Percentiles rank a stretch among this genome's conserved stretches.
Evolutionary conservation across 2,113 vertebrate genomes (phyloP).

Genomic region (Anarhynchus alexandrinus): DNA sequence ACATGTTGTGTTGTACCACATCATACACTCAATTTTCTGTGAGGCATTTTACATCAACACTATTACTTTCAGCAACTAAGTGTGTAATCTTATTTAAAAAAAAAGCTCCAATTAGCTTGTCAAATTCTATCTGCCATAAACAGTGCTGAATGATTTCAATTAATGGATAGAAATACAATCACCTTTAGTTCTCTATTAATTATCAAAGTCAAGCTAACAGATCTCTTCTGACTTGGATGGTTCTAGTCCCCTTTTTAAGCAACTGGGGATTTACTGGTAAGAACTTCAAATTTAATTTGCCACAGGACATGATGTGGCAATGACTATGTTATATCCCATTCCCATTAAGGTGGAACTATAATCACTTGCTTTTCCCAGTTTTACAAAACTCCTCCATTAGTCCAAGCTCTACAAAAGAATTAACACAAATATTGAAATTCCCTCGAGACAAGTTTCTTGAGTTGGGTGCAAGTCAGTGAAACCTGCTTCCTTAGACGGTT

Average conservation of each 20-base stretch:
- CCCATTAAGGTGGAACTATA: not conserved
- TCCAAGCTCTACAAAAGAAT: not conserved
- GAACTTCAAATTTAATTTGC: not conserved
- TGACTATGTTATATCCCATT: not conserved
- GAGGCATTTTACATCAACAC: not conserved
- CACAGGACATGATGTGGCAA: not conserved
- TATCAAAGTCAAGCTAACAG: not conserved
- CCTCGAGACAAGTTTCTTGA: not conserved
- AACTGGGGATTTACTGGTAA: not conserved
- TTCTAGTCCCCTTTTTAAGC: not conserved
- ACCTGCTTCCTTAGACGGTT: not conserved
- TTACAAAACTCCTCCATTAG: not conserved
- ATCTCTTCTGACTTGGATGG: not conserved
- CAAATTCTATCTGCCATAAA: not conserved
- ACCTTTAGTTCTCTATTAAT: not conserved
- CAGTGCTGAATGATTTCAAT: not conserved
- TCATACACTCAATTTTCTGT: not conserved
- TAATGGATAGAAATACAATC: not conserved
- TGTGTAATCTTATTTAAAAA: not conserved
- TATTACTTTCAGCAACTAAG: not conserved
- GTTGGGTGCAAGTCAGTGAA: not conserved
- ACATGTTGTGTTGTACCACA: not conserved
- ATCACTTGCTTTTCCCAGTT: not conserved
- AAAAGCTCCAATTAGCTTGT: not conserved
- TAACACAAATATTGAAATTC: not conserved